Base-by-base conservation (phyloP, 1,140 invertebrate species). In the Tetraneura akinire region DNA sequence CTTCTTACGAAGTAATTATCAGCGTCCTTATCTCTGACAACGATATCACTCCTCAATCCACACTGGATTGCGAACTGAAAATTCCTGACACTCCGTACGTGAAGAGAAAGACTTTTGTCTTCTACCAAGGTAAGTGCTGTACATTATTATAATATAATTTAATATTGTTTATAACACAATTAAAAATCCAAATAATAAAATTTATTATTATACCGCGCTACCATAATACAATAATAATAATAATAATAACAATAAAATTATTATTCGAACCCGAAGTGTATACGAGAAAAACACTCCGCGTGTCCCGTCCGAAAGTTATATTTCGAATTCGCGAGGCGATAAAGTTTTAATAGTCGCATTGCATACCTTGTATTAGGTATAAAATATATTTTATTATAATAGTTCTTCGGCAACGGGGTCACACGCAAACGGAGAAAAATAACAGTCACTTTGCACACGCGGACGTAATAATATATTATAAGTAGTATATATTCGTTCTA, bases 91-190 rank as follows among this genome's bases (percentile, higher is more conserved):
- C 81, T 2, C 66, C 64, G 23, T 82, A 82, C 26, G 55, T 49
- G 2, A 55, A 64, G 26, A 73, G 70, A 29, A 82, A 82, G 62
- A 80, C 62, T 1, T 55, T 73, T 21, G 81, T 82, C 47, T 82
- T 64, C 55, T 81, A 71, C 55, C 81, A 66, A 70, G 81, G 81
- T 81, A 74, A 21, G 80, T 60, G 21, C 6, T n/a, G n/a, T n/a
- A n/a, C n/a, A n/a, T n/a, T n/a, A n/a, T n/a, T n/a, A n/a, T n/a
- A n/a, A n/a, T n/a, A n/a, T n/a, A n/a, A n/a, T n/a, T n/a, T n/a
- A n/a, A n/a, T n/a, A n/a, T n/a, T n/a, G n/a, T n/a, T n/a, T n/a
- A n/a, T n/a, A n/a, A n/a, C n/a, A n/a, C n/a, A n/a, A n/a, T n/a
- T n/a, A n/a, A n/a, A n/a, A n/a, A n/a, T n/a, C n/a, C n/a, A n/a